Conservation (phyloP, 2,797 vertebrate genomes). For the Melanotaenia trifasciata region DNA sequence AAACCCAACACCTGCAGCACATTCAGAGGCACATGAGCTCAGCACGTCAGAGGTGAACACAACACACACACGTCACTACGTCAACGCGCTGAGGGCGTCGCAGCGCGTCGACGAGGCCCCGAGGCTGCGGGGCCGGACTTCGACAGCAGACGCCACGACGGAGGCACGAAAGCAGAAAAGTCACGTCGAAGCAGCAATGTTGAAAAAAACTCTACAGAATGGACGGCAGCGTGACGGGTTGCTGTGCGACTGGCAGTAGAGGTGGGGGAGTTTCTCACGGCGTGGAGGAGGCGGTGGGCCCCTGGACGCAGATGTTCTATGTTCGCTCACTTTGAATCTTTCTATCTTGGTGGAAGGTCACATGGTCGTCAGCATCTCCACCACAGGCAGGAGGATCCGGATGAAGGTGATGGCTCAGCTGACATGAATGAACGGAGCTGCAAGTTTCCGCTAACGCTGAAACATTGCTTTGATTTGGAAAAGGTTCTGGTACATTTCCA, state of each 20-base stretch:
- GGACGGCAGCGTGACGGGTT: not conserved
- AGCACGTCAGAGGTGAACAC: constrained; percentile 39
- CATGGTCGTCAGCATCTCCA: too few relatives aligned
- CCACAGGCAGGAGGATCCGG: too few relatives aligned
- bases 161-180: constrained; percentile 55
- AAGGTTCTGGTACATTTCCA: too few relatives aligned
- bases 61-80: constrained; percentile 32
- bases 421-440: too few relatives aligned
- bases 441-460: too few relatives aligned
- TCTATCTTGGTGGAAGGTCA: too few relatives aligned
- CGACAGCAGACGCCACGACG: not conserved
- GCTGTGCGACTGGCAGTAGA: constrained; percentile 1
- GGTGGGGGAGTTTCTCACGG: not conserved
- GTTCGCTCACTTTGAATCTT: too few relatives aligned
- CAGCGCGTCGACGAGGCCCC: constrained; percentile 26
- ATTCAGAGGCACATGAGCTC: constrained; percentile 60
- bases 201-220: not conserved
- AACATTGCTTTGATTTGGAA: too few relatives aligned
- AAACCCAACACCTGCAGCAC: constrained; percentile 13
- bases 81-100: constrained; percentile 25
- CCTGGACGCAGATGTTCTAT: not conserved
- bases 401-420: too few relatives aligned
- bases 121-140: not conserved
- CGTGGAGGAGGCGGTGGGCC: not conserved
- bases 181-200: constrained; percentile 33